phyloP scores from a whole-genome alignment of 2,888 invertebrate species.

The Mesochorus sp. region DNA sequence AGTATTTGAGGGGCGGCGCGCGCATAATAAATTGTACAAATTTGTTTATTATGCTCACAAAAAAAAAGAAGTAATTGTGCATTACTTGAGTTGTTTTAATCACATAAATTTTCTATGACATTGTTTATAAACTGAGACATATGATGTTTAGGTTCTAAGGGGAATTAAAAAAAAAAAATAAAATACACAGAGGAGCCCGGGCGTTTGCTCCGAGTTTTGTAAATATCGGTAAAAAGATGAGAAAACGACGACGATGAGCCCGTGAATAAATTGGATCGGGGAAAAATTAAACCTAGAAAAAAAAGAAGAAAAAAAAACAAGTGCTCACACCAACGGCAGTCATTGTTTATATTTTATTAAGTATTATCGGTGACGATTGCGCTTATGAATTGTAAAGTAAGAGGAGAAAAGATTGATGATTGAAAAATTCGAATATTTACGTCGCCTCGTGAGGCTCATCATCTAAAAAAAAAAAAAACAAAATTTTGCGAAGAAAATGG shows the following conservation, averaged over 20 bases:
- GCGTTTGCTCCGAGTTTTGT: slow-evolving; percentile 67
- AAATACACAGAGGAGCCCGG: slow-evolving; percentile 26
- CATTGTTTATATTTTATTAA: slow-evolving; percentile 74
- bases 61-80: slow-evolving; percentile 75
- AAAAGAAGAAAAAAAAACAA: slow-evolving; percentile 40
- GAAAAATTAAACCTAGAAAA: background rate
- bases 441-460: background rate
- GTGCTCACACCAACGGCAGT: slow-evolving; percentile 64
- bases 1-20: slow-evolving; percentile 60
- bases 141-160: slow-evolving; percentile 73
- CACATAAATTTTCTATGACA: slow-evolving; percentile 80
- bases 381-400: slow-evolving; percentile 40
- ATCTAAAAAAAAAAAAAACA: no score
- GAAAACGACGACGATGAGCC: slow-evolving; percentile 46
- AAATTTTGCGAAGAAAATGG: no score
- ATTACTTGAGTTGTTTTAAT: slow-evolving; percentile 79
- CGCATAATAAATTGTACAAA: slow-evolving; percentile 81
- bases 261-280: background rate
- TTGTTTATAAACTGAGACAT: slow-evolving; percentile 77
- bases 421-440: slow-evolving; percentile 11
- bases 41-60: slow-evolving; percentile 79
- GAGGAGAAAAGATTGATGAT: slow-evolving; percentile 9
- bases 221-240: slow-evolving; percentile 66
- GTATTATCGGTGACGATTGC: slow-evolving; percentile 63
- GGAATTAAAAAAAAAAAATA: slow-evolving; percentile 21